These are phyloP conservation scores for Lingula anatina DNA, from an alignment of 2,888 invertebrate genomes.

Conservation along the genomic window DNA sequence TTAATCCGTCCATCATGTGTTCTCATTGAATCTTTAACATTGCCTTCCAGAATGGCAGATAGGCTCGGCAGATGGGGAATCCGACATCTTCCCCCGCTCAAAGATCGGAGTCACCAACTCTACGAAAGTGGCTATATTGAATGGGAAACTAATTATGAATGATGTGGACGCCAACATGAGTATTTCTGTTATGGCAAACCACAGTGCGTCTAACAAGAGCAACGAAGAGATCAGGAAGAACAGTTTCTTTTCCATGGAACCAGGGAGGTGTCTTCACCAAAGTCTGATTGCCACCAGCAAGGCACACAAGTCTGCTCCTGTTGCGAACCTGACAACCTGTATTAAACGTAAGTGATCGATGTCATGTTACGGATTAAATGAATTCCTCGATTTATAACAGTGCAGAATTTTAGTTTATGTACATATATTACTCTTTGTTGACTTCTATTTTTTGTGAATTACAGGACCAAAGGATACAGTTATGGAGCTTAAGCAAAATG, in stretches of 20 bases:
- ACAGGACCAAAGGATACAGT: no score
- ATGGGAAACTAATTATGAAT: slow-evolving; percentile 17
- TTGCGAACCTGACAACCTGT: slow-evolving; percentile 14
- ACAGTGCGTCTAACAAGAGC: no score
- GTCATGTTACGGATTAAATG: no score
- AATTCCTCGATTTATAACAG: no score
- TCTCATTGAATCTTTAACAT: slow-evolving; percentile 9
- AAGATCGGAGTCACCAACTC: no score
- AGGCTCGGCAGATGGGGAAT: slow-evolving; percentile 10
- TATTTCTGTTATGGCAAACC: slow-evolving; percentile 13
- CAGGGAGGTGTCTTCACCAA: slow-evolving; percentile 20
- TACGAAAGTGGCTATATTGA: slow-evolving; percentile 14
- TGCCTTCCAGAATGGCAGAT: slow-evolving; percentile 20
- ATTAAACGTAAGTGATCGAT: slow-evolving; percentile 17
- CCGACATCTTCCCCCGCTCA: slow-evolving; percentile 18
- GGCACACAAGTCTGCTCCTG: slow-evolving; percentile 17
- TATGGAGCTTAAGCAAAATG: no score
- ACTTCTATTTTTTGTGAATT: no score
- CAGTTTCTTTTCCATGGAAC: slow-evolving; percentile 17
- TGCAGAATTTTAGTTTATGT: no score
- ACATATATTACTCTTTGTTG: no score
- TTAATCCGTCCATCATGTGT: slow-evolving; percentile 12
- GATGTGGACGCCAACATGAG: slow-evolving; percentile 11
- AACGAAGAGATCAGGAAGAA: slow-evolving; percentile 5
- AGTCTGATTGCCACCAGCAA: slow-evolving; percentile 16